Base-by-base conservation (phyloP, 1,140 invertebrate species). In the Hyles euphorbiae region DNA sequence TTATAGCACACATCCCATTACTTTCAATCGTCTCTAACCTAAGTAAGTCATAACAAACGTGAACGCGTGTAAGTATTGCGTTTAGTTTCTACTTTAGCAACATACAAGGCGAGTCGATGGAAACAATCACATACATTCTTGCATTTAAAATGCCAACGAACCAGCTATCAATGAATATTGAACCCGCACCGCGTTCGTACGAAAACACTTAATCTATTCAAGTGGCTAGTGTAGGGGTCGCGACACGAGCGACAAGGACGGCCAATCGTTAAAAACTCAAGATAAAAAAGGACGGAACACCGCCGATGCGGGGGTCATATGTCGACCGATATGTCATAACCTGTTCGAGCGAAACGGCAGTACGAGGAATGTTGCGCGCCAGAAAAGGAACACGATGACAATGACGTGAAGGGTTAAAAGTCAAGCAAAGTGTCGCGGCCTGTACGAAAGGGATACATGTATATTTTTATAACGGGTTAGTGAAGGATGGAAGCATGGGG, bases 141-240 rank as follows among this genome's bases (percentile, higher is more conserved):
- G 73, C 70, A 82, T 86, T 75, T 79, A 58, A 83, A 85, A 83
- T 82, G 79, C 81, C 75, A 83, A 82, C 71, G 79, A 79, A 86
- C 81, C 60, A 63, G 63, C 81, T 85, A 88, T 88, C 86, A 86
- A 81, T 86, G 74, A 86, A 83, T 88, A 87, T 84, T 84, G 80
- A 83, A 83, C 82, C 67, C 79, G 54, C 57, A 78, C 68, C 56
- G 47, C 36, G 58, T 40, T 75, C 75, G 67, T 81, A 84, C 83
- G 73, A 88, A 88, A 87, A 88, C 83, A 87, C 81, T 78, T 88
- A 88, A 88, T 88, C 86, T 88, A 88, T 88, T 88, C 83, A 84
- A 84, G 75, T 85, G 80, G 82, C 83, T 87, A 87, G 83, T 74
- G 72, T 72, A 66, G 76, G 76, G 85, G 86, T 88, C 86, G 80